Base-by-base conservation (phyloP, 2,797 vertebrate species). In the Aulostomus chinensis region DNA sequence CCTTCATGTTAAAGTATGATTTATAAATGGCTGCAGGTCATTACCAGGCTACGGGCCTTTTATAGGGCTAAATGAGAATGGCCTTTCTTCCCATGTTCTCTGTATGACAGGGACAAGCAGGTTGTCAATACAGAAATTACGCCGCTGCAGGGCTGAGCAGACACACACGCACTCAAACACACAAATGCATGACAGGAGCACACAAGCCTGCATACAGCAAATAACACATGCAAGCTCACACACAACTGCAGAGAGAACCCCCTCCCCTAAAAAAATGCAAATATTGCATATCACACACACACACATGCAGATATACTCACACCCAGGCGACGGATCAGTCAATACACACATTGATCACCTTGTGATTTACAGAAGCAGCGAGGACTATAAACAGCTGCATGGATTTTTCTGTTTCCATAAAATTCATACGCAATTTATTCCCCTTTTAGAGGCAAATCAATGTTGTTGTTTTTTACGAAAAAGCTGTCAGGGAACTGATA, bases 121-220 rank as follows among this genome's bases (percentile, higher is more conserved):
- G 63, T 83, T 85, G 85, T 88, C 86, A 73, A 88, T 88, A 88
- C 73, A 78, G 66, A 76, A 82, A 80, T 76, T 61, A 84, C 80
- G 65, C 72, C 14, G 74, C 86, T 81, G 51, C 28, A 50, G 75
- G 81, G 70, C 73, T 69, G 26, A 15, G 52, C 63, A 59, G 25
- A 56, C 39, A 47, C 47, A 67, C 38, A 21, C 38, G 11, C 45
- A 41, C 51, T 42, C 21, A 35, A 26, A 45, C 15, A 10, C 29
- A 43, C 25, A 41, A 21, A 29, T 9, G 7, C 18, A 17, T 11
- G 7, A 18, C 10, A 6, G 28, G 17, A 9, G 7, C 2, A n/a
- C 28, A 13, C 10, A 30, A 11, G 25, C 24, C 24, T 13, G 15
- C 6, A 18, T 26, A 9, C 41, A 41, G 16, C 8, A 8, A 25